Conservation (phyloP, 2,113 vertebrate genomes). For the Gobio gobio region DNA sequence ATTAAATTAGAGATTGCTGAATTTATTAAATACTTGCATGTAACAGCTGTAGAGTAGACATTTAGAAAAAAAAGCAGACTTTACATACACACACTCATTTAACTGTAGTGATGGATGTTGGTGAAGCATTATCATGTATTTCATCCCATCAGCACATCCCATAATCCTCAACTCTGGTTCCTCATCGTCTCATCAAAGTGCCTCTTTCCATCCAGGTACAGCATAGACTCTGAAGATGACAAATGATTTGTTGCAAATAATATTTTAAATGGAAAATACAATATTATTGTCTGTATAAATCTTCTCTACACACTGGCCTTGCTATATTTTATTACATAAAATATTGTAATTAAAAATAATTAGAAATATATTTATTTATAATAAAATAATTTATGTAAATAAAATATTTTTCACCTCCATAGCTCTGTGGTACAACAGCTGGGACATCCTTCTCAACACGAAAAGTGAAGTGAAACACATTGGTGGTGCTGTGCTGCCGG, state of each 20-base stretch:
- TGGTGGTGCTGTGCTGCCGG: conserved; percentile 90
- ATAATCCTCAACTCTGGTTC: conserved; percentile 54
- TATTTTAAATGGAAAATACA: neutral
- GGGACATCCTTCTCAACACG: conserved; percentile 81
- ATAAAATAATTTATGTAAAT: neutral
- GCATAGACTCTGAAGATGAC: conserved; percentile 88
- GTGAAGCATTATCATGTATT: conserved; percentile 20
- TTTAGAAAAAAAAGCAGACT: neutral
- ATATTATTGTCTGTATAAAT: neutral
- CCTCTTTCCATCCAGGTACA: conserved; percentile 94
- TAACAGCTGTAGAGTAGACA: neutral
- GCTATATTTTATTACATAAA: neutral
- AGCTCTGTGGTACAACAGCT: conserved; percentile 85
- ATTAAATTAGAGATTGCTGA: too few relatives aligned
- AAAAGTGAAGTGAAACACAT: conserved; percentile 96
- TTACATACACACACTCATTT: neutral
- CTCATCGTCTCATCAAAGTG: conserved; percentile 84
- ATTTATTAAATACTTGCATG: neutral
- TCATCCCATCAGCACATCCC: neutral
- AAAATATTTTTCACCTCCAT: conserved; percentile 81
- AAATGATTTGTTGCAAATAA: neutral
- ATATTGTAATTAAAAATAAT: neutral
- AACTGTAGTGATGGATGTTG: neutral
- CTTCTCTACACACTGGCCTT: neutral
- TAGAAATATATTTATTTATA: neutral